phyloP scores from a whole-genome alignment of 2,888 invertebrate genomes.

The Himalopsyche kuldschensis region DNA sequence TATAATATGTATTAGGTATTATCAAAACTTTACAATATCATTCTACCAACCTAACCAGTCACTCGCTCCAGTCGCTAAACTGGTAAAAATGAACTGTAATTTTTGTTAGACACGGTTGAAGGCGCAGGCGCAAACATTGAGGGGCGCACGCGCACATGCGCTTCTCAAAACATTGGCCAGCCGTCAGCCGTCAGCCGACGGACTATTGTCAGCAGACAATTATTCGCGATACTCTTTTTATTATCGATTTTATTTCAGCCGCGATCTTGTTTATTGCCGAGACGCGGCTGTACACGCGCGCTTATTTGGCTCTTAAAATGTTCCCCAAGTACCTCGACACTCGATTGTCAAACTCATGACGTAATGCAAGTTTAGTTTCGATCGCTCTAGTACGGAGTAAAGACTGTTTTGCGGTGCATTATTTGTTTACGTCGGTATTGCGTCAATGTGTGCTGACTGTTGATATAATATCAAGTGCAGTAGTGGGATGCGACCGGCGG shows the following conservation, averaged over 20 bases:
- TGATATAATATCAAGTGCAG: neutral
- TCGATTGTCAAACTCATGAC: neutral
- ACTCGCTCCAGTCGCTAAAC: too few species aligned
- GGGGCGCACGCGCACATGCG: neutral
- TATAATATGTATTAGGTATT: too few species aligned
- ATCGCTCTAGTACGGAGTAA: neutral
- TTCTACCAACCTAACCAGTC: too few species aligned
- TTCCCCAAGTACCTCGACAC: neutral
- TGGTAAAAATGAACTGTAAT: too few species aligned
- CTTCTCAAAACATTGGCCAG: neutral
- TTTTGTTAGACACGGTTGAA: neutral
- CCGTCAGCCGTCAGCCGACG: neutral
- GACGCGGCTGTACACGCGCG: neutral
- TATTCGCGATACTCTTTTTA: neutral
- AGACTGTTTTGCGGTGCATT: neutral
- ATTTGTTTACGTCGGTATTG: neutral
- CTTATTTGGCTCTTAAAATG: neutral
- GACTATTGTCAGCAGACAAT: neutral
- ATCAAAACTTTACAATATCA: too few species aligned
- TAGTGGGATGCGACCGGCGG: neutral
- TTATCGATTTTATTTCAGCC: neutral
- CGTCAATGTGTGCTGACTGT: neutral
- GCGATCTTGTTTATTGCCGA: neutral
- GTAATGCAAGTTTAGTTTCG: neutral
- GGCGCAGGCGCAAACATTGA: neutral